Percentiles rank a stretch among this genome's conserved stretches.
phyloP scores from a whole-genome alignment of 2,888 invertebrate species.

The Periphyllus acericola region DNA sequence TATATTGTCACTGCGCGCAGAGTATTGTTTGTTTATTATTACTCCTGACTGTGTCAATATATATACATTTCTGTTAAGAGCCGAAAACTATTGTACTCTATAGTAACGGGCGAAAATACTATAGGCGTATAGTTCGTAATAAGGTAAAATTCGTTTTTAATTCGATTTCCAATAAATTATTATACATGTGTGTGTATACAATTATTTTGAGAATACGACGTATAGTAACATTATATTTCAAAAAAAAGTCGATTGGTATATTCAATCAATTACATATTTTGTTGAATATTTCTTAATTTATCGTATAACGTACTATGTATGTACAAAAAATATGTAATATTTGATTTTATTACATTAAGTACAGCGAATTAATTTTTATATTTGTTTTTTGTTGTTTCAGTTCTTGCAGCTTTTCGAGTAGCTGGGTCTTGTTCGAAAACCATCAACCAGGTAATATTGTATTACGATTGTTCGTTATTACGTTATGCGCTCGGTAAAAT shows the following conservation, averaged over 20 bases:
- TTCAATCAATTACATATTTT: neutral
- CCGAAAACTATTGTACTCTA: neutral
- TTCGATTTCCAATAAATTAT: neutral
- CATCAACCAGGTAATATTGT: conserved; percentile 40
- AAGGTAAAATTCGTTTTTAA: neutral
- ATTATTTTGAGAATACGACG: neutral
- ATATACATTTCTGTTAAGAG: neutral
- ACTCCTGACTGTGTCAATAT: neutral
- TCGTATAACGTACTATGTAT: neutral
- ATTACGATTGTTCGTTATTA: neutral
- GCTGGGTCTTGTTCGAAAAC: conserved; percentile 21
- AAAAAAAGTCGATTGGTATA: neutral
- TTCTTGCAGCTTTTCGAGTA: conserved; percentile 32
- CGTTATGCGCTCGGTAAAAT: neutral
- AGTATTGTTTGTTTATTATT: neutral
- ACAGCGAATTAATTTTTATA: neutral
- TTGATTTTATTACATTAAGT: neutral
- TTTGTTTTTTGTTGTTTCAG: conserved; percentile 47
- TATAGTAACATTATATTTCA: neutral
- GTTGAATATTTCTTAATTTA: neutral
- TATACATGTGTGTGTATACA: neutral
- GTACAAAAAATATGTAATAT: neutral
- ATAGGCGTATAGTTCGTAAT: neutral
- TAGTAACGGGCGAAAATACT: neutral
- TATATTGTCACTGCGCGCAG: neutral